Conservation (phyloP, 92 coral and sea anemone genomes). For the Phenganax stokvisi region DNA sequence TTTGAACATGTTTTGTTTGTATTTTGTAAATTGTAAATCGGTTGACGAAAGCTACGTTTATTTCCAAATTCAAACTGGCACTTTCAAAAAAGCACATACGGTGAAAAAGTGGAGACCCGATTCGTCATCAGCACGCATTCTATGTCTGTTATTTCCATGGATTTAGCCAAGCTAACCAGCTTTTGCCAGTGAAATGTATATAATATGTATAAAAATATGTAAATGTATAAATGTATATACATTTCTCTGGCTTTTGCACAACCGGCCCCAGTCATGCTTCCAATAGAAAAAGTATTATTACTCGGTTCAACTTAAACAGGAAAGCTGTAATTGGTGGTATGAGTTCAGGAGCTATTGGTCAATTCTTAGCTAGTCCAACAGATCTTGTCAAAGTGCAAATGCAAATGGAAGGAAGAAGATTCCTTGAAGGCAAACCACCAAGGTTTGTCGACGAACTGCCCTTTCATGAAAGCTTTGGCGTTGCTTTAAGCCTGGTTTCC, state of each 20-base stretch:
- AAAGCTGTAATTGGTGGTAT: constrained; percentile 86
- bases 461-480: background rate
- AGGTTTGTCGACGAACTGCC: background rate
- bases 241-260: background rate
- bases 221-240: background rate
- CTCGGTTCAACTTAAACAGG: constrained; percentile 41
- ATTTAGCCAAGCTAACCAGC: too few relatives aligned
- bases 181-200: too few relatives aligned
- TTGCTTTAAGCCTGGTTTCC: too few relatives aligned
- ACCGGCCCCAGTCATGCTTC: background rate
- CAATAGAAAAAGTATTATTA: background rate
- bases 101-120: too few relatives aligned
- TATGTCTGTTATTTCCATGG: too few relatives aligned
- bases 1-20: too few relatives aligned
- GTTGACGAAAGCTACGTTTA: too few relatives aligned
- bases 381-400: constrained; percentile 93
- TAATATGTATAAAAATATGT: too few relatives aligned
- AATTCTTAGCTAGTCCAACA: constrained; percentile 93
- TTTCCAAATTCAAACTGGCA: too few relatives aligned
- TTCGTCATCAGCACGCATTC: too few relatives aligned
- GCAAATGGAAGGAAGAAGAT: constrained; percentile 96
- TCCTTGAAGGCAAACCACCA: constrained; percentile 65
- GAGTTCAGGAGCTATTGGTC: constrained; percentile 97
- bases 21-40: too few relatives aligned
- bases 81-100: too few relatives aligned